phyloP scores from a whole-genome alignment of 2,113 vertebrate genomes.

The Casuarius casuarius region DNA sequence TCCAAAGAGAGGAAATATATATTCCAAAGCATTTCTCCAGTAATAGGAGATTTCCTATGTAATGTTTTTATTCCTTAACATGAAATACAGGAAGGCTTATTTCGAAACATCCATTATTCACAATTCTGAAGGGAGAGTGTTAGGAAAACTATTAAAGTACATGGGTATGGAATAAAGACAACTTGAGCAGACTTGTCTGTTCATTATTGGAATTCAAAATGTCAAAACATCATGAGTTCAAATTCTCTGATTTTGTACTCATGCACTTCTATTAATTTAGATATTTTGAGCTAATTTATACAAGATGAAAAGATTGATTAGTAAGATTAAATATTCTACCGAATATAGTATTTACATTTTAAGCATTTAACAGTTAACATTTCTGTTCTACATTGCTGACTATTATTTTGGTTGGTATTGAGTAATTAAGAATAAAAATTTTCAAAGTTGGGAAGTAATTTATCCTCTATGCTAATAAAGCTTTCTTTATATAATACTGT shows the following conservation, averaged over 20 bases:
- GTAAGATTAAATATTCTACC: neutral
- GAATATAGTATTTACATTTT: neutral
- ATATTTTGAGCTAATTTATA: neutral
- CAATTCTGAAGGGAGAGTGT: neutral
- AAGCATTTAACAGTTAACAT: neutral
- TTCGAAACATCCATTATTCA: neutral
- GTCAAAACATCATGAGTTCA: neutral
- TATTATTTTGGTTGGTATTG: neutral
- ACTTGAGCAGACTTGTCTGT: neutral
- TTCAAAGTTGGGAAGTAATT: neutral
- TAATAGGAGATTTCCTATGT: neutral
- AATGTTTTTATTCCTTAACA: neutral
- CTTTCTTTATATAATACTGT: neutral
- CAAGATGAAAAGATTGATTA: neutral
- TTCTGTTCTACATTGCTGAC: neutral
- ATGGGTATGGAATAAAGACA: neutral
- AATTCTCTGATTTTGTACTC: neutral
- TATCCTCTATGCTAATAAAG: neutral
- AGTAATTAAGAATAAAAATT: neutral
- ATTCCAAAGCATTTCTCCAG: neutral
- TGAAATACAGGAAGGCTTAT: neutral
- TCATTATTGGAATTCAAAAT: neutral
- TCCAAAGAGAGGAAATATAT: neutral
- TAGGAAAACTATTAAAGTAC: neutral
- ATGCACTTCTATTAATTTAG: neutral